Base-by-base conservation (phyloP, 1,140 invertebrate species). In the Daktulosphaira vitifoliae region DNA sequence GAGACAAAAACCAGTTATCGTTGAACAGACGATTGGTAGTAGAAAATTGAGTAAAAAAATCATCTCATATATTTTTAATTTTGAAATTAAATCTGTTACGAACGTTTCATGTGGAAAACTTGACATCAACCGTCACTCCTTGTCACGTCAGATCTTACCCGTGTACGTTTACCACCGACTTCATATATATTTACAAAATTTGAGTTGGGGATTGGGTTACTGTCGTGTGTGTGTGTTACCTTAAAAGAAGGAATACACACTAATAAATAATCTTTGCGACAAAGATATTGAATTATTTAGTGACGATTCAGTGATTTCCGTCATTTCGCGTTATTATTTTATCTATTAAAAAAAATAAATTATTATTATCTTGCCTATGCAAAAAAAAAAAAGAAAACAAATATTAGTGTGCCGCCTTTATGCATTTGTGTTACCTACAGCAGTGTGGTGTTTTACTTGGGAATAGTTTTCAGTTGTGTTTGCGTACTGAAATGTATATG, bases 21-120 rank as follows among this genome's bases (percentile, higher is more conserved):
- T 5, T 33, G 5, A 11, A 33, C 29, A 5, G 29, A 33, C 29
- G 29, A 6, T 5, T 33, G n/a, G 29, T 33, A 33, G 29, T n/a
- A n/a, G n/a, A n/a, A n/a, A 33, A 33, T 11, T 6, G 29, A 33
- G 29, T 33, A 33, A 33, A 33, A 33, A 33, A 33, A 33, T 33
- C 29, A 33, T 33, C 29, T 33, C 29, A 5, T 33, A 33, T 33
- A 11, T 33, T 33, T 62, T 59, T n/a, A 22, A 23, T 62, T 62
- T 56, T 62, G 56, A 62, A 62, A 62, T 62, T 48, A 48, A 62
- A 62, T 62, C 42, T 39, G 42, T 48, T 59, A 54, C 22, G 22
- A 56, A 44, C 38, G 26, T 59, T 59, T 62, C 42, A 62, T 26
- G 56, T 46, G 56, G 56, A 62, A 62, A 48, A 29, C 13, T 42